These are phyloP conservation scores for Brachionus koreanus DNA, from an alignment of 1,140 invertebrate genomes.

Conservation along the genomic window DNA sequence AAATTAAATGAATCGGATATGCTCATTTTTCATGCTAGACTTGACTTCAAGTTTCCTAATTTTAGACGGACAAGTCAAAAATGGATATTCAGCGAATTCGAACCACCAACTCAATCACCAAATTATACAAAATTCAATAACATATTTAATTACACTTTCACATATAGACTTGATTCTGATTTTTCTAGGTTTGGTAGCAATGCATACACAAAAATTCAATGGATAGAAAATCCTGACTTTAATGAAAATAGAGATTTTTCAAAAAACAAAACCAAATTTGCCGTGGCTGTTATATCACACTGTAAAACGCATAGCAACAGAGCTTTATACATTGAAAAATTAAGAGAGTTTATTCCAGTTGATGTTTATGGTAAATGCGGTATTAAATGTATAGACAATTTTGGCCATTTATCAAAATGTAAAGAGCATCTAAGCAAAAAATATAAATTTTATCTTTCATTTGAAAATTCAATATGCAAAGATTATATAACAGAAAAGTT, in stretches of 20 bases:
- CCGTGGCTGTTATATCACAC: background rate
- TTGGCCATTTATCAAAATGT: background rate
- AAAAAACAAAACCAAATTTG: background rate
- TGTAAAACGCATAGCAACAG: conserved; percentile 45
- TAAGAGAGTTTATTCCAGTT: too few relatives aligned
- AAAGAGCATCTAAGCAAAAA: too few relatives aligned
- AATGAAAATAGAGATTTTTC: too few relatives aligned
- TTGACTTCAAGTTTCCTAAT: background rate
- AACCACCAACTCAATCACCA: too few relatives aligned
- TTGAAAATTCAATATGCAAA: too few relatives aligned
- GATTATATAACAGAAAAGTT: conserved; percentile 26
- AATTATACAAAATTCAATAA: too few relatives aligned
- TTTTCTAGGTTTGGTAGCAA: background rate
- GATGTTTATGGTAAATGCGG: too few relatives aligned
- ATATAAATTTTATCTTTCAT: too few relatives aligned
- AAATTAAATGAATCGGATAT: background rate
- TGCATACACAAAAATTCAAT: background rate
- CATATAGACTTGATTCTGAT: too few relatives aligned
- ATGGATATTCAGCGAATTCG: background rate
- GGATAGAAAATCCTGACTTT: too few relatives aligned
- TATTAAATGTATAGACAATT: background rate
- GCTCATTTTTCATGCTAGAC: background rate
- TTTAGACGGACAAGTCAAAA: background rate
- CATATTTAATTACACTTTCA: conserved; percentile 37
- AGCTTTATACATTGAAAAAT: too few relatives aligned